Evolutionary conservation across 64 coral and sea anemone genomes (phyloP).

Genomic region (Actinia equina): DNA sequence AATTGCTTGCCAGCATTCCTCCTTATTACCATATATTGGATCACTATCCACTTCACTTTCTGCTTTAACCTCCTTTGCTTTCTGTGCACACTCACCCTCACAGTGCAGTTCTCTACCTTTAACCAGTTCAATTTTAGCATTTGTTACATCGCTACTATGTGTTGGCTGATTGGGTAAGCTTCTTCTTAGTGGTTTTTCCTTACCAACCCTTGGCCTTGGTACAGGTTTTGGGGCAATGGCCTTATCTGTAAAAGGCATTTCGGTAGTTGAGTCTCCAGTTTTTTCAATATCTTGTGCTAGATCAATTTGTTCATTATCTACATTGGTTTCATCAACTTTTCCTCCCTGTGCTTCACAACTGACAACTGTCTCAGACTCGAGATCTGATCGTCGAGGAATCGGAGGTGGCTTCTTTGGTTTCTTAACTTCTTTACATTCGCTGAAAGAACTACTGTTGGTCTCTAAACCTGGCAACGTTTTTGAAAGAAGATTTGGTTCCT

Average conservation of each 20-base stretch:
- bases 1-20: not conserved
- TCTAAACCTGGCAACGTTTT: not conserved
- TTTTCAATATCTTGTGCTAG: not conserved
- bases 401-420: not conserved
- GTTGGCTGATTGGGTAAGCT: not conserved
- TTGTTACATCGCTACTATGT: too few species aligned
- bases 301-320: not conserved
- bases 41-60: not conserved
- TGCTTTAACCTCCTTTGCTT: too few species aligned
- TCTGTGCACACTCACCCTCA: not conserved
- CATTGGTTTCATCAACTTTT: not conserved
- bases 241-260: not conserved
- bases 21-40: not conserved
- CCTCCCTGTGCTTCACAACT: not conserved
- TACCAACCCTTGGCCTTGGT: not conserved
- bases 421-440: not conserved
- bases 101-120: not conserved
- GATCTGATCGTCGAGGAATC: constrained; percentile 2
- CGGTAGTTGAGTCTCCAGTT: not conserved
- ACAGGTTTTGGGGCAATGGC: not conserved
- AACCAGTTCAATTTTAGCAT: not conserved
- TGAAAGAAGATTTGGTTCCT: not conserved
- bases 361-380: not conserved
- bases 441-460: not conserved
- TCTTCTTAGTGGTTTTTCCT: not conserved